phyloP scores from a whole-genome alignment of 2,797 vertebrate genomes.

The Sarcophilus harrisii region DNA sequence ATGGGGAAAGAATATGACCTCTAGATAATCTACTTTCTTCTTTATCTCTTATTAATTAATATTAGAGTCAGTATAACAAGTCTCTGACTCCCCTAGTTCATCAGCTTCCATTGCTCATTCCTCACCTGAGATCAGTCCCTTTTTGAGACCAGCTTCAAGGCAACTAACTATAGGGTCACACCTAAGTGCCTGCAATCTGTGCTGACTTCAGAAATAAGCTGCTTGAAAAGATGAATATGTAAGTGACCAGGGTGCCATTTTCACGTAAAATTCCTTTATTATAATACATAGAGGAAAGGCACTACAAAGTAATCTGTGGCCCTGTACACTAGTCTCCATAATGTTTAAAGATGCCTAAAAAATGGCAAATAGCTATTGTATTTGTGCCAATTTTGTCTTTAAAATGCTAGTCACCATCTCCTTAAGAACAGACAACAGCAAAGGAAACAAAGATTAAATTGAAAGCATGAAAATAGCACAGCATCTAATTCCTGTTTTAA shows the following conservation, averaged over 20 bases:
- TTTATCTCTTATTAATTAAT: background rate
- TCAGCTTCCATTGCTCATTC: background rate
- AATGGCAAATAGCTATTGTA: slow-evolving; percentile 54
- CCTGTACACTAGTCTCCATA: slow-evolving; percentile 66
- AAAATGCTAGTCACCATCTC: slow-evolving; percentile 2
- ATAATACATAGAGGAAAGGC: slow-evolving; percentile 9
- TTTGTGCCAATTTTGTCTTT: slow-evolving; percentile 57
- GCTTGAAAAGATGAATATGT: slow-evolving; percentile 61
- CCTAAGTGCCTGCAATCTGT: slow-evolving; percentile 60
- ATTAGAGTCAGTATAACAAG: background rate
- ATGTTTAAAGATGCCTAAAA: slow-evolving; percentile 36
- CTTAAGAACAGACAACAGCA: background rate
- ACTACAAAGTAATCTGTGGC: slow-evolving; percentile 36
- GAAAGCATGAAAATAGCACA: background rate
- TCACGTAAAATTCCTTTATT: slow-evolving; percentile 12
- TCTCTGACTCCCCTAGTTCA: background rate
- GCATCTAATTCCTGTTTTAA: background rate
- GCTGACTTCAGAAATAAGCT: slow-evolving; percentile 52
- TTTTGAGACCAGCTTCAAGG: slow-evolving; percentile 49
- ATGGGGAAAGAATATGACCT: background rate
- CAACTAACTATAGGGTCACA: slow-evolving; percentile 53
- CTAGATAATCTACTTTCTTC: background rate
- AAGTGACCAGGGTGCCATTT: slow-evolving; percentile 49
- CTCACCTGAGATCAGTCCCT: slow-evolving; percentile 44
- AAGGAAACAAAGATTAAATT: background rate